phyloP scores from a whole-genome alignment of 2,797 vertebrate species.

The Labroides dimidiatus region DNA sequence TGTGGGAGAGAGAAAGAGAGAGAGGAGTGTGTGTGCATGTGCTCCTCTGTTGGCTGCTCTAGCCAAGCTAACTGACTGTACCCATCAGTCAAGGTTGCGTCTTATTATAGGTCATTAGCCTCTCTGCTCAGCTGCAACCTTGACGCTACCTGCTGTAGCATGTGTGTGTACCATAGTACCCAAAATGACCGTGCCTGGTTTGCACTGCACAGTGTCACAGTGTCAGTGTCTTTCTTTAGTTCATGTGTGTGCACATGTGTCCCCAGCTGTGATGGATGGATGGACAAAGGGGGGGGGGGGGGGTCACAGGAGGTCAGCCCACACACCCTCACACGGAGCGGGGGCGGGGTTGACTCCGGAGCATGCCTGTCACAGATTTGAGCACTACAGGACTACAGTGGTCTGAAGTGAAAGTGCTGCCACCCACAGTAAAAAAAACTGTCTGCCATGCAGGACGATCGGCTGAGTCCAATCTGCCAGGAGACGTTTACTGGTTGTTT shows the following conservation, averaged over 20 bases:
- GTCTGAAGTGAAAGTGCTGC: conserved; percentile 67
- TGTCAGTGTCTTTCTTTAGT: conserved; percentile 17
- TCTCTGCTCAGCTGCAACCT: conserved; percentile 74
- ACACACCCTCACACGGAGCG: conserved; percentile 23
- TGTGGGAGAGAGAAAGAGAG: not conserved
- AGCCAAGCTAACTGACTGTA: conserved; percentile 69
- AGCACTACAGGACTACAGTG: conserved; percentile 34
- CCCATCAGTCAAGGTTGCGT: conserved; percentile 79
- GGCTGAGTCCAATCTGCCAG: conserved; percentile 58
- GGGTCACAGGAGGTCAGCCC: conserved; percentile 62
- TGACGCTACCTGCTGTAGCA: conserved; percentile 60
- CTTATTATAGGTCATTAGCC: conserved; percentile 80
- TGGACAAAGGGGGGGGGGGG: conserved; percentile 30
- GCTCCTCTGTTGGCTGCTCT: conserved; percentile 49
- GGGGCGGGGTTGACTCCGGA: conserved; percentile 11
- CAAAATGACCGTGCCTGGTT: conserved; percentile 46
- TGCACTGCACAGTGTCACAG: not conserved
- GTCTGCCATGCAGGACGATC: conserved; percentile 50
- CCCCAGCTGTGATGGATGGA: conserved; percentile 59
- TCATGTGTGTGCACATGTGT: conserved; percentile 16
- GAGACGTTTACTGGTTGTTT: conserved; percentile 37
- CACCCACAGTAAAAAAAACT: conserved; percentile 55
- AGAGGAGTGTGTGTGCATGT: not conserved
- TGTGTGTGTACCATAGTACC: conserved; percentile 51
- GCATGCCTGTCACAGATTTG: conserved; percentile 59